Evolutionary conservation across 2,888 invertebrate genomes (phyloP).

Genomic region (Caenorhabditis sp.): DNA sequence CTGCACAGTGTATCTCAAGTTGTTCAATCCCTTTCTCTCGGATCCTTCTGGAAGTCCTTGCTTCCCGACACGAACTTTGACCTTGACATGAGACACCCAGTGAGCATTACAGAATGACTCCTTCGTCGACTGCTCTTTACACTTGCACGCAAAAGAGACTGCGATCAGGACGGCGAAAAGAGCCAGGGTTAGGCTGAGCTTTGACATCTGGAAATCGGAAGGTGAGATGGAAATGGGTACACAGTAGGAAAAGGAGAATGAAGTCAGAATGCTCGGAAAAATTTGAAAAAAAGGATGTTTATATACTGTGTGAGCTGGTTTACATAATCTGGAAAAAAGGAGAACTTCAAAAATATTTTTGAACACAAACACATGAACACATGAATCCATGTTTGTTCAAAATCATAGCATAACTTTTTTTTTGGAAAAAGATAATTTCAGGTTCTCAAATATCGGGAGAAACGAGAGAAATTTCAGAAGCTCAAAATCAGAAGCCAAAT

Average conservation of each 20-base stretch:
- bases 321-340: background rate
- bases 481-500: slow-evolving; percentile 12
- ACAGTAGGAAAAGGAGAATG: background rate
- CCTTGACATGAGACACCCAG: slow-evolving; percentile 81
- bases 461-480: background rate
- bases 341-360: background rate
- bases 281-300: background rate
- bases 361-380: background rate
- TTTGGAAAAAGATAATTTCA: background rate
- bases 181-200: background rate
- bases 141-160: slow-evolving; percentile 71
- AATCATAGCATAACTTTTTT: background rate
- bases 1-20: slow-evolving; percentile 79
- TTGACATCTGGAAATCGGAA: slow-evolving; percentile 27
- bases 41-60: slow-evolving; percentile 74
- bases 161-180: slow-evolving; percentile 30
- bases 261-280: background rate
- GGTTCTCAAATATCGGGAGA: no score
- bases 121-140: slow-evolving; percentile 72
- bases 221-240: background rate
- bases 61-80: slow-evolving; percentile 74
- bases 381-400: background rate
- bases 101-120: slow-evolving; percentile 78
- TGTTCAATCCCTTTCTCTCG: slow-evolving; percentile 75
- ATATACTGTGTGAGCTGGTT: background rate